These are phyloP conservation scores for Trachelipus rathkii DNA, from an alignment of 1,140 invertebrate genomes.

Conservation along the genomic window DNA sequence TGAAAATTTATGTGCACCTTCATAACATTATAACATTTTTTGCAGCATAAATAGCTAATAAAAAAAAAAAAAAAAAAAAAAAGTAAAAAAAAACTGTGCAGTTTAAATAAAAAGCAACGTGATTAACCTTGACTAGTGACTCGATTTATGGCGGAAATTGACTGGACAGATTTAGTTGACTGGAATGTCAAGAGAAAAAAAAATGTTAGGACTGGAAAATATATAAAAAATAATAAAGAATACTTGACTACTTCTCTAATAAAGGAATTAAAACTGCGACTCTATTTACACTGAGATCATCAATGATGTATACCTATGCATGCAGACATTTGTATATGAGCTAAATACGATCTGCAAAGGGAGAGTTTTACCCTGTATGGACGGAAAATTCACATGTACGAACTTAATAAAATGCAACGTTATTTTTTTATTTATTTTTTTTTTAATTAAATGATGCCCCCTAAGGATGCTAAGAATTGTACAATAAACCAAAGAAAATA, in stretches of 20 bases:
- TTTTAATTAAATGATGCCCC: background rate
- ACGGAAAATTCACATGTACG: background rate
- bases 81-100: too few relatives aligned
- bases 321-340: constrained; percentile 4
- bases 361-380: background rate
- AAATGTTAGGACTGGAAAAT: too few relatives aligned
- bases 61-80: too few relatives aligned
- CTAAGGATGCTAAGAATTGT: background rate
- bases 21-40: too few relatives aligned
- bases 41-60: too few relatives aligned
- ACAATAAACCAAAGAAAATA: background rate
- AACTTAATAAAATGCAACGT: constrained; percentile 1
- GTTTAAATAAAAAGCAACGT: background rate
- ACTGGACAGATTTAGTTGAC: constrained; percentile 9
- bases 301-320: background rate
- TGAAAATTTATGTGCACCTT: too few relatives aligned
- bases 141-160: background rate
- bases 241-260: background rate
- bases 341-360: background rate
- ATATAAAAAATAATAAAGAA: background rate
- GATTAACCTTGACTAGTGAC: background rate
- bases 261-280: background rate
- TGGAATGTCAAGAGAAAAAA: background rate
- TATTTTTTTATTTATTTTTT: too few relatives aligned
- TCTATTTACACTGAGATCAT: constrained; percentile 11